Conservation (phyloP, 2,888 invertebrate species). For the Andrena haemorrhoa region DNA sequence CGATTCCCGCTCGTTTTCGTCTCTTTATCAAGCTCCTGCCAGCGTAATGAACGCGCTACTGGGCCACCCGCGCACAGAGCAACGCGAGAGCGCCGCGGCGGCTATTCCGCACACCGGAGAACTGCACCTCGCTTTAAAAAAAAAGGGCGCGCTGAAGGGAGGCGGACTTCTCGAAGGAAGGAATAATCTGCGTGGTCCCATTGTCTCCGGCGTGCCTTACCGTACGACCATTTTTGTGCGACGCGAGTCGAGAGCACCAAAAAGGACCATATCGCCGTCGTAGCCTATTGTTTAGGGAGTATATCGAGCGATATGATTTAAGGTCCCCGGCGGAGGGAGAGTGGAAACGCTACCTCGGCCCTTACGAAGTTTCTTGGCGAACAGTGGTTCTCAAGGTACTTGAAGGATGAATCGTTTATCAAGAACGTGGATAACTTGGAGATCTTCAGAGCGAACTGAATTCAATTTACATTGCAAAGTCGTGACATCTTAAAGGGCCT, state of each 20-base stretch:
- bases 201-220: slow-evolving; percentile 72
- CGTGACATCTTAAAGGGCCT: too few species aligned
- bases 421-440: not conserved
- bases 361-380: slow-evolving; percentile 22
- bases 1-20: slow-evolving; percentile 10
- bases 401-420: not conserved
- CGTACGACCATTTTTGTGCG: slow-evolving; percentile 65
- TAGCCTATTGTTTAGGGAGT: slow-evolving; percentile 72
- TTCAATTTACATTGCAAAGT: too few species aligned
- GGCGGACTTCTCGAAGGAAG: slow-evolving; percentile 47
- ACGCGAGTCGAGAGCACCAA: slow-evolving; percentile 54
- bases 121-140: slow-evolving; percentile 19
- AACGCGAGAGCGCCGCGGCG: slow-evolving; percentile 11
- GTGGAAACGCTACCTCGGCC: slow-evolving; percentile 29
- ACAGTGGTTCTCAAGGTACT: slow-evolving; percentile 65
- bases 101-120: slow-evolving; percentile 29
- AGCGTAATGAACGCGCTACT: slow-evolving; percentile 78
- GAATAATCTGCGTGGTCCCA: slow-evolving; percentile 63
- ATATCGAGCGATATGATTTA: slow-evolving; percentile 77
- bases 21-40: slow-evolving; percentile 69
- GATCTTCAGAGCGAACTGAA: not conserved
- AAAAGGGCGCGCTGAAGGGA: slow-evolving; percentile 34
- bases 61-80: slow-evolving; percentile 75
- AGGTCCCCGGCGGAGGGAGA: slow-evolving; percentile 48
- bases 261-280: slow-evolving; percentile 65